Conservation (phyloP, 2,888 invertebrate species). For the Sericinus montela region DNA sequence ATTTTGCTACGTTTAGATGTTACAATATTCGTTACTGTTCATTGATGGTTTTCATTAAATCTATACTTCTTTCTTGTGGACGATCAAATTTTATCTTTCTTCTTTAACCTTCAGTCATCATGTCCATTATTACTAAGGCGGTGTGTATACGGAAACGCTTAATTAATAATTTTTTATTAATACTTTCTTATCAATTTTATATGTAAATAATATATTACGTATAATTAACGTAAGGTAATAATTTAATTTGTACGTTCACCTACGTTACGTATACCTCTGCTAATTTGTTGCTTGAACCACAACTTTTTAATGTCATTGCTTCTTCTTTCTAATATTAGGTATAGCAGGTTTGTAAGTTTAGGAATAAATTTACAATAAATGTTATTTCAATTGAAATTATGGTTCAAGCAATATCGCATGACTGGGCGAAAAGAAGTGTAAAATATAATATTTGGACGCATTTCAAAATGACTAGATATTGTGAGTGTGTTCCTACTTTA, state of each 20-base stretch:
- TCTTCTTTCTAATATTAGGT: no score
- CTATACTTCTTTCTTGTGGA: slow-evolving; percentile 22
- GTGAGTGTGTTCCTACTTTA: slow-evolving; percentile 54
- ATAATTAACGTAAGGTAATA: no score
- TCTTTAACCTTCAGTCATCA: slow-evolving; percentile 23
- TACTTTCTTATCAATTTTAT: no score
- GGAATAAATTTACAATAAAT: no score
- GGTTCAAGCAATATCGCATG: slow-evolving; percentile 72
- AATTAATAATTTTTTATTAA: not conserved
- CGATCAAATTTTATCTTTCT: slow-evolving; percentile 24
- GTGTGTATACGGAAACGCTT: slow-evolving; percentile 21
- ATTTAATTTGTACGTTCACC: slow-evolving; percentile 1
- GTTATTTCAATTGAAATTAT: slow-evolving; percentile 29
- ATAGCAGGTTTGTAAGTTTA: no score
- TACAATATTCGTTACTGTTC: slow-evolving; percentile 55
- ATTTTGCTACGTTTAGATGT: slow-evolving; percentile 68
- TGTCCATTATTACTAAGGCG: slow-evolving; percentile 15
- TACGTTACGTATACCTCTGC: slow-evolving; percentile 48
- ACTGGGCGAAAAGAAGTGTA: slow-evolving; percentile 75
- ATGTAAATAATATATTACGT: no score
- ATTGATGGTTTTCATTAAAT: slow-evolving; percentile 35
- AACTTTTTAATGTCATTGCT: not conserved
- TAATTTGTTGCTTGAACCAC: slow-evolving; percentile 55
- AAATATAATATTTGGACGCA: slow-evolving; percentile 37
- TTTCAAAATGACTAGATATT: slow-evolving; percentile 45